Base-by-base conservation (phyloP, 1,140 invertebrate species). In the Lethrus apterus region DNA sequence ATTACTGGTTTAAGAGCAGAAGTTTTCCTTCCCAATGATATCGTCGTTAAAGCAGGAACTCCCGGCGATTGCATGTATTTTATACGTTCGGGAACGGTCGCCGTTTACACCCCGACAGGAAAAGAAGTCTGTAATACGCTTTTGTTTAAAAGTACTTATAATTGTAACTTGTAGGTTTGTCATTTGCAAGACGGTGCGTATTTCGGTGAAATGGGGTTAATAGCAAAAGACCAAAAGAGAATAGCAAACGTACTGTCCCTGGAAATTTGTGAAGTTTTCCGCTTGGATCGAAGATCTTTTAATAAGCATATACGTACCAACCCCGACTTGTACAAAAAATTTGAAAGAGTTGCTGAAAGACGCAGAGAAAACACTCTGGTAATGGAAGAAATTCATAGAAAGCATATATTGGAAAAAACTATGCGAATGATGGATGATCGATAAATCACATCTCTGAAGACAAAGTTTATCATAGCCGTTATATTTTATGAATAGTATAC, bases 11-110 rank as follows among this genome's bases (percentile, higher is more conserved):
- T 62, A 20, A 52, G 49, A 14, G 48, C 49, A 4, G 53, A 60
- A 52, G 51, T 62, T 33, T 62, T 47, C 31, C 29, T 62, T 11
- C 51, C 54, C 11, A 56, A 57, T 20, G 59, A 62, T 46, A 32
- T 58, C 7, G 74, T 79, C 15, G 59, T 75, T 3, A 70, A 70
- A 53, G 74, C 73, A 2, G 73, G 71, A 0, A 67, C 66, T 19
- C 57, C 67, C n/a, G 76, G 75, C 5, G 69, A 75, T 32, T 75
- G 69, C 46, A 78, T 79, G 74, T 79, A 68, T 53, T 78, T 78
- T 49, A 62, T 79, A 7, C 67, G 68, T 1, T 66, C 57, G 21
- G 77, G 77, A 11, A 73, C 71, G 2, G 73, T 79, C 0, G 71
- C 71, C 3, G 66, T 78, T 17, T 67, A 71, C 13, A 76, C 76